Percentiles rank a stretch among this genome's conserved stretches.
phyloP scores from a whole-genome alignment of 2,888 invertebrate species.

The Lottia gigantea region DNA sequence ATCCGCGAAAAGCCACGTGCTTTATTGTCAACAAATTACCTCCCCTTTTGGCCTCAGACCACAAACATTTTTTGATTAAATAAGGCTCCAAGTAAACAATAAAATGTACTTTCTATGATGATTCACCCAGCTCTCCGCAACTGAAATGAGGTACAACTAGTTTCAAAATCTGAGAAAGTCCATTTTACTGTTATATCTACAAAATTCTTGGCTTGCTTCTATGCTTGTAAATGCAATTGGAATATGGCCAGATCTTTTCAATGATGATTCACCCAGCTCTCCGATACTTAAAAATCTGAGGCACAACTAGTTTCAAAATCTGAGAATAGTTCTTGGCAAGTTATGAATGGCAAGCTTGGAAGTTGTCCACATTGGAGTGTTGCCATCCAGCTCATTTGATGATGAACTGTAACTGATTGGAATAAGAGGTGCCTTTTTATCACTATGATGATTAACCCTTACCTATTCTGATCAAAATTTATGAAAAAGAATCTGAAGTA shows the following conservation, averaged over 20 bases:
- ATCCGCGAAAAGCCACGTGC: not conserved
- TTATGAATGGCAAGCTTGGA: no score
- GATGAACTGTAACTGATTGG: no score
- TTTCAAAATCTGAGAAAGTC: not conserved
- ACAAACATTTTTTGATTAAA: no score
- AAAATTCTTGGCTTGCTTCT: not conserved
- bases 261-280: constrained; percentile 9
- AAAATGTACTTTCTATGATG: not conserved
- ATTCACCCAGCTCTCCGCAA: constrained; percentile 6
- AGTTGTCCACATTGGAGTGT: no score
- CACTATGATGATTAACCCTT: constrained; percentile 3
- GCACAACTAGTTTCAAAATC: constrained; percentile 1
- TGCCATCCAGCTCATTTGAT: no score
- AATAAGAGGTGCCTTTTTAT: no score
- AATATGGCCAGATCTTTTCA: not conserved
- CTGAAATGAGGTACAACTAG: not conserved
- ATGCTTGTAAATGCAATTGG: no score
- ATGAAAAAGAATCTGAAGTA: not conserved
- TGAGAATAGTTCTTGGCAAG: no score
- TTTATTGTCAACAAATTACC: not conserved
- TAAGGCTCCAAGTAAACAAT: no score
- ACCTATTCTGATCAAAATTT: not conserved
- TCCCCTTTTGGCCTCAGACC: no score
- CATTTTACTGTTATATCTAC: no score
- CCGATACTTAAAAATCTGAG: not conserved